Percentiles rank a stretch among this genome's conserved stretches.
phyloP scores from a whole-genome alignment of 1,140 invertebrate genomes.

The Scaptomyza graminum region DNA sequence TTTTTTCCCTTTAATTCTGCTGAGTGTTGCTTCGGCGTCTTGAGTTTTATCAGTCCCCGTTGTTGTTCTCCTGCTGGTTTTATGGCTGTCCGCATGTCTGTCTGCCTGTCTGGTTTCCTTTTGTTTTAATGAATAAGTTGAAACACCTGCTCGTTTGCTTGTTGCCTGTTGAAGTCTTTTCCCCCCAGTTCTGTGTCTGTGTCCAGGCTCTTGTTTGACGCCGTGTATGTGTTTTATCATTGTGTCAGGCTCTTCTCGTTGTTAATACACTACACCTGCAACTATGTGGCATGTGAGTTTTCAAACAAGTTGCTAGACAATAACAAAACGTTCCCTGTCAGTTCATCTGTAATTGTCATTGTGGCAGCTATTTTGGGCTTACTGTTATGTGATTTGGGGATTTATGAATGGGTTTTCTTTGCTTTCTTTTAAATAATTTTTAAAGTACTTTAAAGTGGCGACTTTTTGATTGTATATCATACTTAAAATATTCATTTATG shows the following conservation, averaged over 20 bases:
- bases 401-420: neutral
- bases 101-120: conserved; percentile 47
- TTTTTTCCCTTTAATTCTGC: neutral
- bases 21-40: conserved; percentile 4
- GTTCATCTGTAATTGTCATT: conserved; percentile 14
- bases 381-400: too few relatives aligned
- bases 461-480: too few relatives aligned
- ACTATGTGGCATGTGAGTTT: conserved; percentile 5
- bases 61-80: neutral
- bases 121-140: conserved; percentile 80
- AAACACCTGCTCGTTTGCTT: conserved; percentile 71
- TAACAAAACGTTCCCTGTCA: neutral
- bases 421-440: too few relatives aligned
- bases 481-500: too few relatives aligned
- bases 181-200: conserved; percentile 19
- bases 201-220: conserved; percentile 64
- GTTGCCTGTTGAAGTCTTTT: conserved; percentile 54
- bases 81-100: neutral
- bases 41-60: conserved; percentile 31
- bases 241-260: conserved; percentile 29
- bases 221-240: conserved; percentile 68
- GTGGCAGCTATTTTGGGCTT: neutral
- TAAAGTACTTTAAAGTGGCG: too few relatives aligned
- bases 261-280: conserved; percentile 45
- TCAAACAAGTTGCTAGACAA: conserved; percentile 17